phyloP scores from a whole-genome alignment of 1,140 invertebrate species.

The Mya arenaria region DNA sequence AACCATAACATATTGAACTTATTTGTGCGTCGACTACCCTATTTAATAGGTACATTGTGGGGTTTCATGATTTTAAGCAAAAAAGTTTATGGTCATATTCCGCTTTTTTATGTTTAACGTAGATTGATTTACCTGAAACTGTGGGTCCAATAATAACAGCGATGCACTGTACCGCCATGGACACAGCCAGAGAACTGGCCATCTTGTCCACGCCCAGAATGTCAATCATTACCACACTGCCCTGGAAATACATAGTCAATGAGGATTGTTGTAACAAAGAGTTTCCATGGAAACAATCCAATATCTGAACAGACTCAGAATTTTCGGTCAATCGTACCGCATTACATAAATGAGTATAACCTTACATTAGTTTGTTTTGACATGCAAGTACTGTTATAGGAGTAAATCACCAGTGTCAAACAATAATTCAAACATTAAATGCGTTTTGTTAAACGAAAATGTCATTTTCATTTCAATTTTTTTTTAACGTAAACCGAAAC shows the following conservation, averaged over 20 bases:
- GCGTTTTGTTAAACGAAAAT: too few species aligned
- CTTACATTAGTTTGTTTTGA: neutral
- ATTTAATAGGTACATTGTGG: neutral
- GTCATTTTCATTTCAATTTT: too few species aligned
- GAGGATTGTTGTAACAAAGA: neutral
- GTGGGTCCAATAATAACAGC: constrained; percentile 42
- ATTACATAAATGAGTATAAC: neutral
- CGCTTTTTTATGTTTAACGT: neutral
- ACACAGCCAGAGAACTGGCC: constrained; percentile 34
- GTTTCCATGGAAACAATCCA: neutral
- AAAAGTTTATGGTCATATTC: neutral
- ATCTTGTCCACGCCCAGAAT: constrained; percentile 41
- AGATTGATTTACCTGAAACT: constrained; percentile 21
- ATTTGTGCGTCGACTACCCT: neutral
- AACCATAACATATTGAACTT: neutral
- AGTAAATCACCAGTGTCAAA: neutral
- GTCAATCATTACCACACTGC: constrained; percentile 34
- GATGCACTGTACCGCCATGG: constrained; percentile 26
- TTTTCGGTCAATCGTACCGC: neutral
- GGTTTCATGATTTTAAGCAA: neutral
- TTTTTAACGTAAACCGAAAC: too few species aligned
- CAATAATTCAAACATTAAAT: too few species aligned
- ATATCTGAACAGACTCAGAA: neutral
- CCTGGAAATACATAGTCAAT: constrained; percentile 1
- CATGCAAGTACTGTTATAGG: neutral